Evolutionary conservation across 2,888 invertebrate genomes (phyloP).

Genomic region (Netelia inedita): DNA sequence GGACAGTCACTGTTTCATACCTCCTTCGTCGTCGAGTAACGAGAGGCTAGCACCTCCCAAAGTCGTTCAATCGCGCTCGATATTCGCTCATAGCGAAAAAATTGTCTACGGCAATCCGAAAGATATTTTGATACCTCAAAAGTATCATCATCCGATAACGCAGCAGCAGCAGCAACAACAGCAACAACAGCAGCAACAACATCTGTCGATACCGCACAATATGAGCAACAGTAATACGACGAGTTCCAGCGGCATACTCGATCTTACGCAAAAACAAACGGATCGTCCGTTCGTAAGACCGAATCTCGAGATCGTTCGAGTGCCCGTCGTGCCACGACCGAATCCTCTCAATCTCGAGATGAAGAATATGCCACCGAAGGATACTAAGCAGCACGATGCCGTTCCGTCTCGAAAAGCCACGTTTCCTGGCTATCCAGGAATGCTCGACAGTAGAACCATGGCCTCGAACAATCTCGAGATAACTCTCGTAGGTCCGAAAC

Average conservation of each 20-base stretch:
- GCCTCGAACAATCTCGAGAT: slow-evolving; percentile 90
- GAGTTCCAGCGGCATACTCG: slow-evolving; percentile 87
- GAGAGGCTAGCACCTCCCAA: slow-evolving; percentile 85
- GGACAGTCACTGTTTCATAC: slow-evolving; percentile 77
- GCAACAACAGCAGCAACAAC: slow-evolving; percentile 40
- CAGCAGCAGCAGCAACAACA: slow-evolving; percentile 52
- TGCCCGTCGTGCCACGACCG: slow-evolving; percentile 85
- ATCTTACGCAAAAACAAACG: slow-evolving; percentile 87
- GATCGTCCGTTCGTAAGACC: slow-evolving; percentile 83
- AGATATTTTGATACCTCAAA: slow-evolving; percentile 88
- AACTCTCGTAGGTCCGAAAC: slow-evolving; percentile 88
- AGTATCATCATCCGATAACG: slow-evolving; percentile 83
- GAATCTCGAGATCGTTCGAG: slow-evolving; percentile 87
- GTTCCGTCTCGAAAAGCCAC: slow-evolving; percentile 71
- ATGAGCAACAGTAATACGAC: slow-evolving; percentile 67
- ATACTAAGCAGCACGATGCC: slow-evolving; percentile 72
- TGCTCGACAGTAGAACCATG: slow-evolving; percentile 86
- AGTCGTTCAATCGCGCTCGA: slow-evolving; percentile 89
- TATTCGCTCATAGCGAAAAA: slow-evolving; percentile 88
- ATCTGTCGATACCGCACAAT: slow-evolving; percentile 59
- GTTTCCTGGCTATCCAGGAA: slow-evolving; percentile 78
- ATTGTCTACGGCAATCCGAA: slow-evolving; percentile 91
- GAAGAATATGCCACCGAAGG: slow-evolving; percentile 81
- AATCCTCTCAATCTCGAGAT: slow-evolving; percentile 85
- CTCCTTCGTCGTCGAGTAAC: slow-evolving; percentile 76